Evolutionary conservation across 2,888 invertebrate species (phyloP).

Genomic region (Macrophya annulata): DNA sequence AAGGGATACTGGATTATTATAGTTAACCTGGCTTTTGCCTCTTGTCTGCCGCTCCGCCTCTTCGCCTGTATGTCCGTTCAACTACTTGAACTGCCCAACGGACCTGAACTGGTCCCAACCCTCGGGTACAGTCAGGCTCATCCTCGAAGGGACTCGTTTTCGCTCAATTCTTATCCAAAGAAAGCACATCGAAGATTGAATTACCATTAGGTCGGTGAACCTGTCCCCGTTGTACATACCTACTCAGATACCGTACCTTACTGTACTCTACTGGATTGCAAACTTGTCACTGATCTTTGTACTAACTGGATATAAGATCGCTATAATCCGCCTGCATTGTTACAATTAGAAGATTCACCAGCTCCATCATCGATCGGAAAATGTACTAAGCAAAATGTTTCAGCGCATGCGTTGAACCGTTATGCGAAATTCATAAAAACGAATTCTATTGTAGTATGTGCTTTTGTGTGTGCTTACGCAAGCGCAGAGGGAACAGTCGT

Average conservation of each 20-base stretch:
- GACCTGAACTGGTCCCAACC: slow-evolving; percentile 49
- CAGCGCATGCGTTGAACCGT: too few species aligned
- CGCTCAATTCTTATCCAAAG: slow-evolving; percentile 4
- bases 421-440: too few species aligned
- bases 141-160: slow-evolving; percentile 28
- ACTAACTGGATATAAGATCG: too few species aligned
- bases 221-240: not conserved
- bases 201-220: slow-evolving; percentile 8
- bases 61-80: slow-evolving; percentile 48
- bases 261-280: not conserved
- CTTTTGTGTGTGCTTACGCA: too few species aligned
- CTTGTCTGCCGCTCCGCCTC: slow-evolving; percentile 32
- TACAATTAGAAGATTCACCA: too few species aligned
- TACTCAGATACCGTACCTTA: not conserved
- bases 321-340: too few species aligned
- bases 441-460: too few species aligned
- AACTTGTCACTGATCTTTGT: not conserved
- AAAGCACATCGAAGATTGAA: slow-evolving; percentile 24
- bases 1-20: slow-evolving; percentile 57
- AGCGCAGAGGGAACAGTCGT: too few species aligned
- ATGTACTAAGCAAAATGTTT: too few species aligned
- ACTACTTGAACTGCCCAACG: slow-evolving; percentile 45
- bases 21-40: slow-evolving; percentile 43
- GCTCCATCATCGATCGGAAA: too few species aligned
- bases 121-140: slow-evolving; percentile 48